These are phyloP conservation scores for Panthera leo DNA, from an alignment of 2,113 vertebrate genomes.

Conservation along the genomic window DNA sequence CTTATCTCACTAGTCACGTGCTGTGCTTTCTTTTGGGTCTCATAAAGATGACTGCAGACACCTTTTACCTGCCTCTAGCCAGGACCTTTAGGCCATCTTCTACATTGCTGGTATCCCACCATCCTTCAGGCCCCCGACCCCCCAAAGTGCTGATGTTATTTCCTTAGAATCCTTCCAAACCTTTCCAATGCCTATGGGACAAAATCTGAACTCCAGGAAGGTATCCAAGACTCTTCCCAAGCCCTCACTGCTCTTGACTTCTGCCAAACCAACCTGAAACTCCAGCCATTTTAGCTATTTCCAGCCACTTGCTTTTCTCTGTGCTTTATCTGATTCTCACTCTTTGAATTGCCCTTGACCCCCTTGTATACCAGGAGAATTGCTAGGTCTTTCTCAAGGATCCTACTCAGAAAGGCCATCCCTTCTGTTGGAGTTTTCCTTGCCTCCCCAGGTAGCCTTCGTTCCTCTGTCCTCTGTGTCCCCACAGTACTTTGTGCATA, in stretches of 20 bases:
- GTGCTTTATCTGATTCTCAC: not conserved
- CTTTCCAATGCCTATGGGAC: not conserved
- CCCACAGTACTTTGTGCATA: not conserved
- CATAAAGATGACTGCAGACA: not conserved
- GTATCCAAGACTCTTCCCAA: not conserved
- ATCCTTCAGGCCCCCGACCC: too few relatives aligned
- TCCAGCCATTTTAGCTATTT: not conserved
- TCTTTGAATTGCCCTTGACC: not conserved
- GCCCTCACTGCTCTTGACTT: not conserved
- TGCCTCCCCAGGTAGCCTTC: not conserved
- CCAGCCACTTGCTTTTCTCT: not conserved
- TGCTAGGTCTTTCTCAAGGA: not conserved
- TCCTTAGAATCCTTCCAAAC: not conserved
- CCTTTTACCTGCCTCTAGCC: not conserved
- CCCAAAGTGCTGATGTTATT: not conserved
- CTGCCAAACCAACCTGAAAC: not conserved
- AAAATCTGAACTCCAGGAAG: conserved; percentile 16
- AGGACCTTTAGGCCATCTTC: not conserved
- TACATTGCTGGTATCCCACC: not conserved
- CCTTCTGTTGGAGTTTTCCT: not conserved
- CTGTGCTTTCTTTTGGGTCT: not conserved
- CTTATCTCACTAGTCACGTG: not conserved
- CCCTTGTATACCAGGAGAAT: not conserved
- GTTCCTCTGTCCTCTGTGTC: not conserved
- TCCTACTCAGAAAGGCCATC: not conserved